Conservation (phyloP, 2,113 vertebrate genomes). For the Xenotilapia caudafasciata region DNA sequence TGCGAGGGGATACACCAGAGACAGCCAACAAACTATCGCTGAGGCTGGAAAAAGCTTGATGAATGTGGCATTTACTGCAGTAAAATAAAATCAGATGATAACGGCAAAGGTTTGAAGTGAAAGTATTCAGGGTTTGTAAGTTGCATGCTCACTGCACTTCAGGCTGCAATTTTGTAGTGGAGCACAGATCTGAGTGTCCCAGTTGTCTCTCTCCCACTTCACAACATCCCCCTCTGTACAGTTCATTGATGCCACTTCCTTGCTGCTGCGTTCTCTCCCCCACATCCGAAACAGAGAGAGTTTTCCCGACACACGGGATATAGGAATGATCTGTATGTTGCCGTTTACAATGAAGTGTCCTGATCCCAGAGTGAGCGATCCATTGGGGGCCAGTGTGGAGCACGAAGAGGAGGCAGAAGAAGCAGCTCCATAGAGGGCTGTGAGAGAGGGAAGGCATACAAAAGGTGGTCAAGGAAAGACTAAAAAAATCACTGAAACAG, state of each 20-base stretch:
- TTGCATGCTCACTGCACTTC: slow-evolving; percentile 70
- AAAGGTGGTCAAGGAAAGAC: background rate
- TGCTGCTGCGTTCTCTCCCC: slow-evolving; percentile 46
- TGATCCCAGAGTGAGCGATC: slow-evolving; percentile 75
- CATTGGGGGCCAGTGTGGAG: slow-evolving; percentile 51
- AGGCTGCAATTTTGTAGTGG: slow-evolving; percentile 38
- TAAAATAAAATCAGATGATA: background rate
- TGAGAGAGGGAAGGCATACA: background rate
- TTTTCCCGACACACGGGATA: slow-evolving; percentile 47
- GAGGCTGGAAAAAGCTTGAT: background rate
- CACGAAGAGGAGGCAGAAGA: background rate
- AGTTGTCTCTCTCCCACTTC: slow-evolving; percentile 73
- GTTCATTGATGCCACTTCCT: slow-evolving; percentile 49
- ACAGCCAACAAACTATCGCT: background rate
- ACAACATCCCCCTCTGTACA: slow-evolving; percentile 75
- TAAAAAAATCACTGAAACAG: background rate
- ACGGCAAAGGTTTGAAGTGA: background rate
- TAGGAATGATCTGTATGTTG: background rate
- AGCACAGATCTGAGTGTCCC: slow-evolving; percentile 50
- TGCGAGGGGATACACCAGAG: background rate
- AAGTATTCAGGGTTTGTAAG: background rate
- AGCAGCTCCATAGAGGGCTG: background rate
- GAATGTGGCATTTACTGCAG: background rate
- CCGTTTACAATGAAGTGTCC: slow-evolving; percentile 42
- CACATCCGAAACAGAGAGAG: slow-evolving; percentile 82